Base-by-base conservation (phyloP, 1,140 invertebrate genomes). In the Cyclargus thomasi region DNA sequence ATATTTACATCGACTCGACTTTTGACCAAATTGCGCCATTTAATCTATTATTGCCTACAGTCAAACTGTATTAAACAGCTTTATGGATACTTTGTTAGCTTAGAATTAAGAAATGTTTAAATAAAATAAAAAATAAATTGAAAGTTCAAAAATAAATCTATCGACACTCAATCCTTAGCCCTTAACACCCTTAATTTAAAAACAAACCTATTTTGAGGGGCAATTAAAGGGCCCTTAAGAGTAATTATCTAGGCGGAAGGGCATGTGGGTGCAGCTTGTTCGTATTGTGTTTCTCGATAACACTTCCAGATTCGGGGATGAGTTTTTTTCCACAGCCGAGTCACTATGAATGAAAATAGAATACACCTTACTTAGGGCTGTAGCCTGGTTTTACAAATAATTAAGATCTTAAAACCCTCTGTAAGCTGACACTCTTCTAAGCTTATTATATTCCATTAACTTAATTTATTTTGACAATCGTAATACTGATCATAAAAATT, bases 181-280 rank as follows among this genome's bases (percentile, higher is more conserved):
- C 55, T 59, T 29, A 29, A 47, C 35, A 20, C 35, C 35, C 10
- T 35, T n/a, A 22, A 22, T 29, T 29, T 29, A 29, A 22, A 63
- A 39, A 36, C 63, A 16, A 64, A 64, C 39, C 63, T 47, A 64
- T 64, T 64, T n/a, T 47, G 16, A 47, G 35, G 18, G 29, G 29
- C 39, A 35, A 64, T 64, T 64, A 64, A 35, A n/a, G 16, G 29
- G 23, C 63, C 63, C 63, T 64, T 21, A 64, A 11, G n/a, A 20
- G 39, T 47, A 39, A 64, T 64, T 39, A 39, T 39, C 22, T 47
- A 8, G 39, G 20, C 64, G 64, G 64, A 65, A 65, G 64, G 20
- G 10, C 39, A 65, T 55, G 47, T 65, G 64, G 20, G 18, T 17
- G 10, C 64, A 65, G 64, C 64, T 65, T 65, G 63, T n/a, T 18